Percentiles rank a stretch among this genome's conserved stretches.
These are phyloP conservation scores for Ips nitidus DNA, from an alignment of 1,140 invertebrate species.

Conservation along the genomic window DNA sequence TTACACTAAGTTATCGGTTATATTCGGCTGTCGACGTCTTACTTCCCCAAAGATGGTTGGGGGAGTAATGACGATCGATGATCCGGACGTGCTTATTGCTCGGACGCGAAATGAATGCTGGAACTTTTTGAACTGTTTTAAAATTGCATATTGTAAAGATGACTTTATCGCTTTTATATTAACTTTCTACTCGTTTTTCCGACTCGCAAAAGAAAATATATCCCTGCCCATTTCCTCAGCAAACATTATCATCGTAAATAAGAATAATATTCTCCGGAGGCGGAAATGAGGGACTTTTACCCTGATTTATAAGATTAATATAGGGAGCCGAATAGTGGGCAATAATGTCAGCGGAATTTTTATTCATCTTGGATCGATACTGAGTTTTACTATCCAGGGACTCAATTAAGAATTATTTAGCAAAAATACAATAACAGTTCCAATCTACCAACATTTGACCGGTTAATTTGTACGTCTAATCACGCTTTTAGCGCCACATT, in stretches of 20 bases:
- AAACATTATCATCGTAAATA: conserved; percentile 14
- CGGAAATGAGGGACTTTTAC: conserved; percentile 18
- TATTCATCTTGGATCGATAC: background rate
- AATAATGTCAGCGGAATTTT: conserved; percentile 12
- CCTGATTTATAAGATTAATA: conserved; percentile 16
- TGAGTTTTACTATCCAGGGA: background rate
- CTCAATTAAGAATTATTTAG: background rate
- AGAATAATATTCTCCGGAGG: conserved; percentile 11
- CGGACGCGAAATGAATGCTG: conserved; percentile 16
- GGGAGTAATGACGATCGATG: conserved; percentile 31
- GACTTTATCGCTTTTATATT: conserved; percentile 10
- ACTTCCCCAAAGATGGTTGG: conserved; percentile 9
- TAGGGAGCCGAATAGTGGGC: conserved; percentile 1
- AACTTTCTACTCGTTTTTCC: background rate
- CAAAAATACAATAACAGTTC: background rate
- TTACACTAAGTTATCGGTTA: conserved; percentile 36
- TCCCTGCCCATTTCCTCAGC: background rate
- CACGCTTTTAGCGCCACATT: conserved; percentile 36
- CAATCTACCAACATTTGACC: background rate
- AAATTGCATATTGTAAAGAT: conserved; percentile 11
- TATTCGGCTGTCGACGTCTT: conserved; percentile 25
- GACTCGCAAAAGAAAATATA: background rate
- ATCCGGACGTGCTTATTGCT: conserved; percentile 29
- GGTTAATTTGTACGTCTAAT: conserved; percentile 33
- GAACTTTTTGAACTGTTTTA: conserved; percentile 12